phyloP scores from a whole-genome alignment of 2,888 invertebrate species.

The Ormyrus rosae region DNA sequence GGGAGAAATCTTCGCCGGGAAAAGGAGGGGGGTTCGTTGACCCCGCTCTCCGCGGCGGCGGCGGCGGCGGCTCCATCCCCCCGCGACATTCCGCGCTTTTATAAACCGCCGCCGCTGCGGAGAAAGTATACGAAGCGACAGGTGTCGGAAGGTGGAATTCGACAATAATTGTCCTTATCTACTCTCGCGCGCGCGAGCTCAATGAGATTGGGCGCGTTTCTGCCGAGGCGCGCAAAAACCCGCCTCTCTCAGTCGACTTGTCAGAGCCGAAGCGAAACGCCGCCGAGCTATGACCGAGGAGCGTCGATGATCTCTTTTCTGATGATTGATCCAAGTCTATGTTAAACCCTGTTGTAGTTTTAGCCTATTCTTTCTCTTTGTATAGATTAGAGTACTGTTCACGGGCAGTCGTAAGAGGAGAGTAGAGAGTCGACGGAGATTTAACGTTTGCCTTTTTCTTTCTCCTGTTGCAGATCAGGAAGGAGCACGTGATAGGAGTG shows the following conservation, averaged over 20 bases:
- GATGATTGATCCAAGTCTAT: too few species aligned
- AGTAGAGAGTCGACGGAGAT: neutral
- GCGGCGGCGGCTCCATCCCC: too few species aligned
- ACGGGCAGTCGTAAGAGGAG: too few species aligned
- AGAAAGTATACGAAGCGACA: constrained; percentile 46
- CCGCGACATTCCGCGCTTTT: too few species aligned
- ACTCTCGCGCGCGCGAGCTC: neutral
- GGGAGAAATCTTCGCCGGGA: neutral
- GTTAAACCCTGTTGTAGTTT: neutral
- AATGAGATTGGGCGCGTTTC: constrained; percentile 41
- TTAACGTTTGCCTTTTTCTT: neutral
- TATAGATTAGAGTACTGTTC: neutral
- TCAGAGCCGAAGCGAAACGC: too few species aligned
- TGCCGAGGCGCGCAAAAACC: too few species aligned
- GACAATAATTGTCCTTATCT: too few species aligned
- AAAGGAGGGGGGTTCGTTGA: constrained; percentile 31
- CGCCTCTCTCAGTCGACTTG: too few species aligned
- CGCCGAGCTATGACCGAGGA: too few species aligned
- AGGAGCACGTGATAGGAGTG: constrained; percentile 67
- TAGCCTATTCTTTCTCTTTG: constrained; percentile 4
- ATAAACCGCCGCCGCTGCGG: neutral
- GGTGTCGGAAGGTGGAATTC: neutral
- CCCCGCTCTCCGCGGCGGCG: neutral
- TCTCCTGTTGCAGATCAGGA: constrained; percentile 64
- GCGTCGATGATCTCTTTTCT: too few species aligned